Base-by-base conservation (phyloP, 2,888 invertebrate species). In the Cephus runcator region DNA sequence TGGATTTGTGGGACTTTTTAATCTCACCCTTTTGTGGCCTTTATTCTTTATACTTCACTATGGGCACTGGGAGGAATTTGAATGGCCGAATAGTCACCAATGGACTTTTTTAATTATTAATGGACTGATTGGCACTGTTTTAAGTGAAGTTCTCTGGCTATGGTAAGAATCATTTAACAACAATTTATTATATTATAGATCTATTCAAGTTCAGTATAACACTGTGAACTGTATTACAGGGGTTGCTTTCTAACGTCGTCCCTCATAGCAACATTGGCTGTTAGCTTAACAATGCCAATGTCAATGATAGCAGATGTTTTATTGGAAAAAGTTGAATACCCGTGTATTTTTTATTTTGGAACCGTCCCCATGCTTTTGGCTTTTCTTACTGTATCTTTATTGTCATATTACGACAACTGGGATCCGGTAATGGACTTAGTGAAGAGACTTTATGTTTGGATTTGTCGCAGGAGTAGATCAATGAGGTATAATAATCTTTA, bases 181-280 rank as follows among this genome's bases (percentile, higher is more conserved):
- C 9, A 56, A 56, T 56, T 35, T 68, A 30, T 69, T 40, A 30
- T 12, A 33, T 73, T 69, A 31, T 30, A 73, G 76, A 73, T 73
- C 69, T 15, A 33, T 75, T 36, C 75, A 69, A 73, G 69, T 4
- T 76, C 56, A 35, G 30, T 69, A 71, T 75, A 23, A 68, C 23
- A 36, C 12, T 73, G 12, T 56, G 56, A 56, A 56, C 56, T 56
- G 23, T 56, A 56, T 92, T 92, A 3, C 92, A 98, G 98, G 97
- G 99, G 98, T 75, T 96, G 97, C 87, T 98, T 98, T 86, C 93
- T 99, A 85, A 99, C 99, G 31, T 98, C 98, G 23, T 96, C 97
- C 0, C 93, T 97, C 75, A 96, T 97, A 85, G 98, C 97, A 35
- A 98, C 97, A 1, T 92, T 98, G 86, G 95, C 97, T 79, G 94